These are phyloP conservation scores for Caenorhabditis sp. DNA, from an alignment of 2,888 invertebrate genomes.

Conservation along the genomic window DNA sequence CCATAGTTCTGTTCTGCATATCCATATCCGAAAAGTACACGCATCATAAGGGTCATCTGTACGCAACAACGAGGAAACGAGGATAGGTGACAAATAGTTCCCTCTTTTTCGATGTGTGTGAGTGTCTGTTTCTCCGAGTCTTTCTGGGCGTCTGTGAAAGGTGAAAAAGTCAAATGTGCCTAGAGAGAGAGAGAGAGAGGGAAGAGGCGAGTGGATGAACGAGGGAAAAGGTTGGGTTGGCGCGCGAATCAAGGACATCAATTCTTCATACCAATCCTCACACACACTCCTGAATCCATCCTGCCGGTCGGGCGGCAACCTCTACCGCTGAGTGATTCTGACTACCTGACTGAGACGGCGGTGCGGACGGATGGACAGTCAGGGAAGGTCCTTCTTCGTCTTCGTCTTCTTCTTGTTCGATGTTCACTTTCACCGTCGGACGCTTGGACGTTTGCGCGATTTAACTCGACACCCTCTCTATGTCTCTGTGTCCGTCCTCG, in stretches of 20 bases:
- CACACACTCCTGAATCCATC: slow-evolving; percentile 35
- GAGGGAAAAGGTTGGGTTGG: slow-evolving; percentile 34
- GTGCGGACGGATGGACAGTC: slow-evolving; percentile 20
- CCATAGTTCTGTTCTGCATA: slow-evolving; percentile 52
- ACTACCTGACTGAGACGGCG: slow-evolving; percentile 57
- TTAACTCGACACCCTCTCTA: slow-evolving; percentile 61
- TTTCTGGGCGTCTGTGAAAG: slow-evolving; percentile 8
- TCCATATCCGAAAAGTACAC: slow-evolving; percentile 65
- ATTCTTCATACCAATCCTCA: slow-evolving; percentile 62
- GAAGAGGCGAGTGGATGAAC: slow-evolving; percentile 25
- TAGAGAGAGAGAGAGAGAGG: slow-evolving; percentile 37
- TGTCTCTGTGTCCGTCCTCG: slow-evolving; percentile 52
- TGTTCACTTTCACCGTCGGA: slow-evolving; percentile 58
- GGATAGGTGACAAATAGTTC: slow-evolving; percentile 66
- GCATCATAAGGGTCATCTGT: slow-evolving; percentile 63
- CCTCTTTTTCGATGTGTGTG: slow-evolving; percentile 33
- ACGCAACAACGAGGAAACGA: slow-evolving; percentile 32
- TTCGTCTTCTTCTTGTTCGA: slow-evolving; percentile 56
- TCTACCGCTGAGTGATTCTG: slow-evolving; percentile 57
- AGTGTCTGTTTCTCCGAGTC: neutral
- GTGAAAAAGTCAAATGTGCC: slow-evolving; percentile 59
- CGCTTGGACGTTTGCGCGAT: slow-evolving; percentile 58
- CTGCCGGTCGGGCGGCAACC: slow-evolving; percentile 51
- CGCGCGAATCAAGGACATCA: slow-evolving; percentile 67
- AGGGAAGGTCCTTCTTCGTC: slow-evolving; percentile 13